phyloP scores from a whole-genome alignment of 2,888 invertebrate genomes.

The Eupithecia pulchellata region DNA sequence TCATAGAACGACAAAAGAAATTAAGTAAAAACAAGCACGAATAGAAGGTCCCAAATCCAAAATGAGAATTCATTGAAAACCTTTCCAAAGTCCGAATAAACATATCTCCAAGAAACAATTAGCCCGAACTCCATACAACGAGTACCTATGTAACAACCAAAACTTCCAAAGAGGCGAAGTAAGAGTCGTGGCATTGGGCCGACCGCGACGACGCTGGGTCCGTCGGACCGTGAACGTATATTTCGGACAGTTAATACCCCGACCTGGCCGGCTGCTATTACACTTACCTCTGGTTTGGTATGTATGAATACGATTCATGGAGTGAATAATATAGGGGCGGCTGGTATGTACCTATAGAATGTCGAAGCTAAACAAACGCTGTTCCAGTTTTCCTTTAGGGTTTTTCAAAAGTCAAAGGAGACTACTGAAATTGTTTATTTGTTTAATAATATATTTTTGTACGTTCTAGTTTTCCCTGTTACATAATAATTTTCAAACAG shows the following conservation, averaged over 20 bases:
- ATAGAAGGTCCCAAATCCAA: not conserved
- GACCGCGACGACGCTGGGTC: slow-evolving; percentile 12
- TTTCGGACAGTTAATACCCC: slow-evolving; percentile 37
- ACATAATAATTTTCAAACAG: too few species aligned
- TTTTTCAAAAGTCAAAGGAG: too few species aligned
- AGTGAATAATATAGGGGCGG: too few species aligned
- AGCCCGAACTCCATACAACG: not conserved
- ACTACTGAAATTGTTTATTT: too few species aligned
- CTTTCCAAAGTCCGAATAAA: not conserved
- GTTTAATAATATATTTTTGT: too few species aligned
- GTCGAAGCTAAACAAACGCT: too few species aligned
- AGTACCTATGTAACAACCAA: slow-evolving; percentile 21
- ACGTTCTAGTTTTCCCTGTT: too few species aligned
- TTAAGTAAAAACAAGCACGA: too few species aligned
- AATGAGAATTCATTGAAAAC: not conserved
- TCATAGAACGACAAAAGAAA: too few species aligned
- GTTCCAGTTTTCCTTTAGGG: too few species aligned
- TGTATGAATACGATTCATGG: too few species aligned
- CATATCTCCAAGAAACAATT: slow-evolving; percentile 12
- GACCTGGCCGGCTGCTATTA: slow-evolving; percentile 11
- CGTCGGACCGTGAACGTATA: slow-evolving; percentile 33
- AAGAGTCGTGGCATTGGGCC: slow-evolving; percentile 28
- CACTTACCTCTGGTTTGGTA: not conserved
- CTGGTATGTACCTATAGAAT: too few species aligned
- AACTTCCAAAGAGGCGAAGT: slow-evolving; percentile 26